These are phyloP conservation scores for Sarcophaga rosellei DNA, from an alignment of 2,888 invertebrate genomes.

Conservation along the genomic window DNA sequence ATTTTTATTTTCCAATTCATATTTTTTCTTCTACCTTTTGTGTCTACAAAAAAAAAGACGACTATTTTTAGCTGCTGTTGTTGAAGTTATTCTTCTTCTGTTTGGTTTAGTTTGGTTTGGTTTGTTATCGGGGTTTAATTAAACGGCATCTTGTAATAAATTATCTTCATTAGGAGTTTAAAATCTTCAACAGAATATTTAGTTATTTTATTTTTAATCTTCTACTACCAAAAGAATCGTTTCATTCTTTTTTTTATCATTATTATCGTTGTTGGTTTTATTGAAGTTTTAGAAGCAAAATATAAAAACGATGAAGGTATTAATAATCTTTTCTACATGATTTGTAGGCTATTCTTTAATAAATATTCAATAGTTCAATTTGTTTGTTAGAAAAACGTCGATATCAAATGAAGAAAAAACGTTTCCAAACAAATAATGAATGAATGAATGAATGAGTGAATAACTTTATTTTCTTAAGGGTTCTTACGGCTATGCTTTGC, in stretches of 20 bases:
- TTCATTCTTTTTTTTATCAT: slow-evolving; percentile 1
- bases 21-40: slow-evolving; percentile 59
- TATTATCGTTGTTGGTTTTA: slow-evolving; percentile 10
- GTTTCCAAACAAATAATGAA: background rate
- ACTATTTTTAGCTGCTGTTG: slow-evolving; percentile 41
- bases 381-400: slow-evolving; percentile 2
- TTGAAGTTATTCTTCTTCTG: slow-evolving; percentile 61
- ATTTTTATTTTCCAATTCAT: background rate
- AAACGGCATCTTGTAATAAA: slow-evolving; percentile 82
- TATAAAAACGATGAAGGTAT: slow-evolving; percentile 12
- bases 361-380: slow-evolving; percentile 52
- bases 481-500: background rate
- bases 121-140: slow-evolving; percentile 81
- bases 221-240: background rate
- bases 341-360: slow-evolving; percentile 35
- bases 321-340: slow-evolving; percentile 32
- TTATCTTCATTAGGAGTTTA: slow-evolving; percentile 80
- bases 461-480: no score
- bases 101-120: slow-evolving; percentile 1
- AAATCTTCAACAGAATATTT: slow-evolving; percentile 72
- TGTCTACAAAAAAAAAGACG: slow-evolving; percentile 21
- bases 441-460: background rate
- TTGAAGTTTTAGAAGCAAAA: background rate
- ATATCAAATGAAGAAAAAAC: slow-evolving; percentile 6
- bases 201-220: slow-evolving; percentile 37